phyloP scores from a whole-genome alignment of 2,113 vertebrate genomes.

The Cyanistes caeruleus region DNA sequence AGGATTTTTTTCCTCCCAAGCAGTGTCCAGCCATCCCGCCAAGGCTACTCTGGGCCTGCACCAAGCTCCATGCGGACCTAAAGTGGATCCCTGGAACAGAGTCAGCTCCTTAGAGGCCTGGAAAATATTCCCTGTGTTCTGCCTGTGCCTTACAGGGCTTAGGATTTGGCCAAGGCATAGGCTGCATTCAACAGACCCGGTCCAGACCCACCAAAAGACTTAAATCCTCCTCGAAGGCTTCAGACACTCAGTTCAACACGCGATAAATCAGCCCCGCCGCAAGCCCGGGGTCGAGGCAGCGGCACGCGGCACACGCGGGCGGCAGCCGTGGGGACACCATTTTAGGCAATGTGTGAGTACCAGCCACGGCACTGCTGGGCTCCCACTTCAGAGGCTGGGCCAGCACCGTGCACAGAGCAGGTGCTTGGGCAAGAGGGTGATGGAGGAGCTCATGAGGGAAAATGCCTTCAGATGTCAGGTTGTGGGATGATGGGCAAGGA shows the following conservation, averaged over 20 bases:
- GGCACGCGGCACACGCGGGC: accelerated
- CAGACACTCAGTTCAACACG: not conserved
- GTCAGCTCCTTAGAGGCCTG: not conserved
- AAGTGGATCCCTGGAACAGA: conserved; percentile 27
- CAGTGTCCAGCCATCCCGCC: not conserved
- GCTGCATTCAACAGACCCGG: not conserved
- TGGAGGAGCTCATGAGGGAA: accelerated
- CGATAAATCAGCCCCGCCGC: not conserved
- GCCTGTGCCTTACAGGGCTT: not conserved
- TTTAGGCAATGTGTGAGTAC: conserved; percentile 57
- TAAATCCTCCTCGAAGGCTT: not conserved
- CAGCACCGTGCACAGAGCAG: not conserved
- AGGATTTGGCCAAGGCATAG: not conserved
- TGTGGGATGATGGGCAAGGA: not conserved
- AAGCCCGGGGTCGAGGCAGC: not conserved
- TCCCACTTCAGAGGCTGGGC: not conserved
- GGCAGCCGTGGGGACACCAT: not conserved
- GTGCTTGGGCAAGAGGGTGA: not conserved
- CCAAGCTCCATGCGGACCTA: not conserved
- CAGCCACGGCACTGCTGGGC: not conserved
- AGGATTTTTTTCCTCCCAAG: not conserved
- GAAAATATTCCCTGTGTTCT: not conserved
- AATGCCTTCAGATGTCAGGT: accelerated
- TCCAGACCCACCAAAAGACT: not conserved
- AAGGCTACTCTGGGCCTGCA: not conserved